Base-by-base conservation (phyloP, 2,113 vertebrate genomes). In the Syngnathus scovelli region DNA sequence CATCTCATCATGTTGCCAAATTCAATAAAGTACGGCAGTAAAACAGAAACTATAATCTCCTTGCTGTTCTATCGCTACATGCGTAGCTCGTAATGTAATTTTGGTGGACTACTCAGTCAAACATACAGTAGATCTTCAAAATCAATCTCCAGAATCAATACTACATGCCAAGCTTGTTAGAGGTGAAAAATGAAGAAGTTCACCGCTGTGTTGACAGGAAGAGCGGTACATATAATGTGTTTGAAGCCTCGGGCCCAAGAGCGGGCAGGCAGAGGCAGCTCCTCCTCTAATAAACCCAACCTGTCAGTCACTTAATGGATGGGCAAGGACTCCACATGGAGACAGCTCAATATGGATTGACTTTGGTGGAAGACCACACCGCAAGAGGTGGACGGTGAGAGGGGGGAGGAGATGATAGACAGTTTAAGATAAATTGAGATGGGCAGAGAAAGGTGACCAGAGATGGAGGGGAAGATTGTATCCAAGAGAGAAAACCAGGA, bases 271-370 rank as follows among this genome's bases (percentile, higher is more conserved):
- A 37, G 51, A 52, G 61, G 70, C 44, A 78, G 62, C 67, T 59
- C 39, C 67, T 67, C 72, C 27, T 74, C 78, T 74, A 82, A 81
- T 74, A 73, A 73, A 77, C 69, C 69, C 0, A 10, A 73, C 68
- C 81, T 80, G 78, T 83, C 80, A 82, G 69, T 75, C 77, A 73
- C 64, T 70, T 69, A 75, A 85, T 77, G 65, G 82, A 85, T 71
- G 75, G 55, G 64, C 43, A 9, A 78, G 49, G 67, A 59, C 75
- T 78, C 68, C 73, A 75, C 75, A 82, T 75, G 75, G 74, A 73
- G 68, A 70, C 77, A 62, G 73, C 77, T 83, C 83, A 82, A 80
- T 83, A 85, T 62, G 71, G 66, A 83, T 65, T 33, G 73, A 80
- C 75, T 78, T 75, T 62, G 74, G 72, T 62, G 61, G 71, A 69